Percentiles rank a stretch among this genome's conserved stretches.
These are phyloP conservation scores for Sisyra nigra DNA, from an alignment of 2,888 invertebrate genomes.

Conservation along the genomic window DNA sequence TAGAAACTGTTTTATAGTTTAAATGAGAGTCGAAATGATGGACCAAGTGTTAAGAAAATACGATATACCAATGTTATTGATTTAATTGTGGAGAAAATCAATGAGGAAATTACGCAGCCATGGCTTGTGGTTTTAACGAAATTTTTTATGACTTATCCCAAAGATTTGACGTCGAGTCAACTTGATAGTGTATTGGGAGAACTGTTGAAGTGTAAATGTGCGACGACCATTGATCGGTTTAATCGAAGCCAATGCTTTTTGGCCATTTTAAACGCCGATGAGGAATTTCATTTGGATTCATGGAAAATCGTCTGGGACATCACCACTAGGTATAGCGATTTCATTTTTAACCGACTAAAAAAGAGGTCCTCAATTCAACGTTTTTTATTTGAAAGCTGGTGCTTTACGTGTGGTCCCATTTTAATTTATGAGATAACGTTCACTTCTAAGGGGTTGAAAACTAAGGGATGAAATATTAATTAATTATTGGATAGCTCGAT, in stretches of 20 bases:
- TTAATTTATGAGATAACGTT: no score
- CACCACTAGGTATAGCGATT: background rate
- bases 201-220: background rate
- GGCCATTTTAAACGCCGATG: background rate
- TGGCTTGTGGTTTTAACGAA: background rate
- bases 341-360: no score
- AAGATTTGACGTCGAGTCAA: background rate
- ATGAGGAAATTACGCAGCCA: background rate
- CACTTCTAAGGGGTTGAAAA: no score
- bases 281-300: background rate
- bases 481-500: no score
- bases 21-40: background rate
- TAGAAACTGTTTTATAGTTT: background rate
- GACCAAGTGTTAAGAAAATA: background rate
- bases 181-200: background rate
- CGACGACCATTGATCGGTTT: background rate
- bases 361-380: no score
- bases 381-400: no score
- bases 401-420: no score
- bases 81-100: conserved; percentile 1
- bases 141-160: background rate
- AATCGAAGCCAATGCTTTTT: background rate
- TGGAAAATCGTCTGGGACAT: conserved; percentile 2
- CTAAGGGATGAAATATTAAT: no score
- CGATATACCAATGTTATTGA: background rate